Evolutionary conservation across 2,797 vertebrate species (phyloP).

Genomic region (Dryobates pubescens): DNA sequence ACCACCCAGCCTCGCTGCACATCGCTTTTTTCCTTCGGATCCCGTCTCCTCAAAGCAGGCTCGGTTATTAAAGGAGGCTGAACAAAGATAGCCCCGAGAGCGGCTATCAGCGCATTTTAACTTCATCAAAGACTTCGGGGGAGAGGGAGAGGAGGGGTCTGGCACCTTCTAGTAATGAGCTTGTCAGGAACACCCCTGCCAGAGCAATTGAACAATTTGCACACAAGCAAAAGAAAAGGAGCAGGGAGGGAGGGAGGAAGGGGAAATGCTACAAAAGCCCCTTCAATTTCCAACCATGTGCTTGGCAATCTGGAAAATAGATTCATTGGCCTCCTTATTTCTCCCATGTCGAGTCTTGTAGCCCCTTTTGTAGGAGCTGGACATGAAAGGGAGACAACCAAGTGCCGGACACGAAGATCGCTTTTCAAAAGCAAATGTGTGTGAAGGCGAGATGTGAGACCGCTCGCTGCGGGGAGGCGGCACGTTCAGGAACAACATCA

Average conservation of each 20-base stretch:
- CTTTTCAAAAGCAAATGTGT: slow-evolving; percentile 88
- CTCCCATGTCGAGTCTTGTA: slow-evolving; percentile 81
- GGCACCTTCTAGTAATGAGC: slow-evolving; percentile 84
- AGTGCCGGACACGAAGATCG: slow-evolving; percentile 87
- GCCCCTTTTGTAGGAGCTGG: slow-evolving; percentile 82
- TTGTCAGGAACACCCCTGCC: slow-evolving; percentile 85
- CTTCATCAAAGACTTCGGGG: slow-evolving; percentile 63
- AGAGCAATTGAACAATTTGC: slow-evolving; percentile 86
- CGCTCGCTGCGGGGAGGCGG: slow-evolving; percentile 84
- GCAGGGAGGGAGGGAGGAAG: slow-evolving; percentile 29
- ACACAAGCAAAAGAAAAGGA: slow-evolving; percentile 82
- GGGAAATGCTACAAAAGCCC: slow-evolving; percentile 60
- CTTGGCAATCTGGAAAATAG: slow-evolving; percentile 86
- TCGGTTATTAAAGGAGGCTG: slow-evolving; percentile 55
- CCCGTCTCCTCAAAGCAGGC: slow-evolving; percentile 40
- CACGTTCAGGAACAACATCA: slow-evolving; percentile 88
- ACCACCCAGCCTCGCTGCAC: slow-evolving; percentile 34
- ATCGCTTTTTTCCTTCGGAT: slow-evolving; percentile 51
- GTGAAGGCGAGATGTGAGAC: slow-evolving; percentile 78
- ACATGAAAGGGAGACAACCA: slow-evolving; percentile 84
- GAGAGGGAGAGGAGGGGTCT: slow-evolving; percentile 63
- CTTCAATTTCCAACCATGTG: slow-evolving; percentile 82
- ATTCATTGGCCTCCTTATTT: slow-evolving; percentile 80
- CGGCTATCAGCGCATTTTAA: slow-evolving; percentile 64
- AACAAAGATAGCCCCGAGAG: slow-evolving; percentile 61